A percentile compares a stretch with the other conserved stretches of the same genome.
Conservation (phyloP, 1,140 invertebrate genomes). For the Neuroterus valhalla region DNA sequence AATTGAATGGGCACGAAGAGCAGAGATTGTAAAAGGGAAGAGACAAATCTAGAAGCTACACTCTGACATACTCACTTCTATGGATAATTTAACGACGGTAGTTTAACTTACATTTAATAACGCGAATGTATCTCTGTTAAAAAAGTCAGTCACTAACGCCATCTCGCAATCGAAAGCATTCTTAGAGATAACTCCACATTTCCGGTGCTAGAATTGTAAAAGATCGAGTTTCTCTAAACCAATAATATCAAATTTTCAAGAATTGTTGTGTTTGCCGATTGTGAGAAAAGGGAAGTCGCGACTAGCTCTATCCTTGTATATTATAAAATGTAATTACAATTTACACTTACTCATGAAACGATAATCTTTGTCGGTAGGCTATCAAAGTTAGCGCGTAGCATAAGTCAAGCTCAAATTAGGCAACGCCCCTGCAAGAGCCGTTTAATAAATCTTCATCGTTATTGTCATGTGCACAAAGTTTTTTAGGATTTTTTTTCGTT, state of each 20-base stretch:
- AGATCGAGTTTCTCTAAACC: not conserved
- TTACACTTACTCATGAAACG: slow-evolving; percentile 71
- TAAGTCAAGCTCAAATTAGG: slow-evolving; percentile 72
- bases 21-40: slow-evolving; percentile 48
- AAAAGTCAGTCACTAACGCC: slow-evolving; percentile 17
- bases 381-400: slow-evolving; percentile 62
- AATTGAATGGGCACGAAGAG: slow-evolving; percentile 49
- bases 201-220: slow-evolving; percentile 20
- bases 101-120: slow-evolving; percentile 51
- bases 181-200: not conserved
- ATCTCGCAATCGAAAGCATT: slow-evolving; percentile 9
- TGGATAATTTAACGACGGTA: slow-evolving; percentile 60
- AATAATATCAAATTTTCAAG: too few relatives aligned
- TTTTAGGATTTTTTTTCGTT: slow-evolving; percentile 28
- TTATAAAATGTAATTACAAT: slow-evolving; percentile 73
- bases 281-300: slow-evolving; percentile 38
- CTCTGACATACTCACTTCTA: slow-evolving; percentile 67
- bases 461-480: slow-evolving; percentile 57
- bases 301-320: slow-evolving; percentile 65
- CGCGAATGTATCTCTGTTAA: slow-evolving; percentile 39
- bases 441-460: slow-evolving; percentile 38
- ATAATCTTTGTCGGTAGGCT: slow-evolving; percentile 67
- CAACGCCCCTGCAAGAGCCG: slow-evolving; percentile 50
- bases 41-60: slow-evolving; percentile 47
- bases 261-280: not conserved